Base-by-base conservation (phyloP, 2,888 invertebrate species). In the Mechanitis mazaeus region DNA sequence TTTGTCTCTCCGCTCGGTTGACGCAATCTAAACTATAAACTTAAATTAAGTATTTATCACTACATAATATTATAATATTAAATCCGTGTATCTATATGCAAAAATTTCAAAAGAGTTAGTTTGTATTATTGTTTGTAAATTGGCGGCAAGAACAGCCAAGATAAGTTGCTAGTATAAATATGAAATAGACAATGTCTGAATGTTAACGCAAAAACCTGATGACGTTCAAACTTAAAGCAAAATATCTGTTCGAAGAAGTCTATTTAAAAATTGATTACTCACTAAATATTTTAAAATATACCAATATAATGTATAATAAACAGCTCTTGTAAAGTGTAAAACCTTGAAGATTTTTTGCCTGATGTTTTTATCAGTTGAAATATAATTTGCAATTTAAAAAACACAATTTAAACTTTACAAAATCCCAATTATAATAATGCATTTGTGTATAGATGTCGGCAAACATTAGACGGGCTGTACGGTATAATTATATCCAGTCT, bases 361-460 rank as follows among this genome's bases (percentile, higher is more conserved):
- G 11, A n/a, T 12, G 33, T 33, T 59, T 63, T 59, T 56, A 55
- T 33, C 50, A 59, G 35, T 56, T 42, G 12, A 55, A 63, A 60
- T 56, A 50, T 55, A 33, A 55, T 47, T 54, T 59, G 47, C 54
- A 63, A 63, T 60, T 63, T 54, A 54, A 56, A 47, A 58, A 61
- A 50, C 20, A 56, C 57, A 59, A 63, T 63, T 63, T 59, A 57
- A 59, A 63, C 45, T 54, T 56, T 56, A 54, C 63, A 53, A 56
- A 56, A 57, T 54, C 45, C 12, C 56, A 54, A 57, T 59, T 59
- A 63, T 59, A 45, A 46, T 55, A 61, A 58, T 47, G 57, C 58
- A 33, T 55, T 57, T 46, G 57, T 54, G 45, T 28, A n/a, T 2
- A 6, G 28, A 50, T 20, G 28, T n/a, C 12, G 31, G 47, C 28